Evolutionary conservation across 2,113 vertebrate species (phyloP).

Genomic region (human): DNA sequence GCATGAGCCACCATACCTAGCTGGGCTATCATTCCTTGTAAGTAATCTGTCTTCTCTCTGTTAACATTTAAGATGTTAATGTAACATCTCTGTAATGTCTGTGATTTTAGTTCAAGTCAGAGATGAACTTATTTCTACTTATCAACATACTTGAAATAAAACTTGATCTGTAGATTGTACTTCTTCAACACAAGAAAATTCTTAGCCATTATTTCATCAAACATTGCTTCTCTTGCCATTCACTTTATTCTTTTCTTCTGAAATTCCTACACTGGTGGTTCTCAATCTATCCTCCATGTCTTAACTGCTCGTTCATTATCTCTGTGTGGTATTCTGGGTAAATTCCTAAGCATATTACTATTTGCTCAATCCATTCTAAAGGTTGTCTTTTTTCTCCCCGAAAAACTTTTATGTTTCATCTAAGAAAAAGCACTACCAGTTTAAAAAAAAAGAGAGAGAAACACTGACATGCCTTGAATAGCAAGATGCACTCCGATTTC

Average conservation of each 20-base stretch:
- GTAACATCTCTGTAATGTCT: background rate
- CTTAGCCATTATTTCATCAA: background rate
- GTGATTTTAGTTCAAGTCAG: background rate
- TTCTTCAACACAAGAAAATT: constrained; percentile 25
- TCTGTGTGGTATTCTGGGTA: background rate
- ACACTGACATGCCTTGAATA: background rate
- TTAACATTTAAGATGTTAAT: background rate
- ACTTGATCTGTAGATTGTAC: background rate
- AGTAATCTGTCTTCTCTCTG: background rate
- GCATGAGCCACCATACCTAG: no score
- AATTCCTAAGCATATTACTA: background rate
- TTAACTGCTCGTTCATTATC: background rate
- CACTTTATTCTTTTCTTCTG: background rate
- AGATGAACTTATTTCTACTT: background rate
- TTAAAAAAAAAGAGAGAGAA: background rate
- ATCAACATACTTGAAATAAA: constrained; percentile 18
- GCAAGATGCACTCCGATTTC: background rate
- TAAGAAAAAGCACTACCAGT: background rate
- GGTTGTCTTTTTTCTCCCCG: background rate
- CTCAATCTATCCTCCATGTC: background rate
- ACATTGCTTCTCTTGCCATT: background rate
- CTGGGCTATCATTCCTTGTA: background rate
- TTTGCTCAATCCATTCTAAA: background rate
- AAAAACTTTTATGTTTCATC: background rate
- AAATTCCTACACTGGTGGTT: background rate